These are phyloP conservation scores for Glaucomys volans DNA, from an alignment of 2,113 vertebrate genomes.

Conservation along the genomic window DNA sequence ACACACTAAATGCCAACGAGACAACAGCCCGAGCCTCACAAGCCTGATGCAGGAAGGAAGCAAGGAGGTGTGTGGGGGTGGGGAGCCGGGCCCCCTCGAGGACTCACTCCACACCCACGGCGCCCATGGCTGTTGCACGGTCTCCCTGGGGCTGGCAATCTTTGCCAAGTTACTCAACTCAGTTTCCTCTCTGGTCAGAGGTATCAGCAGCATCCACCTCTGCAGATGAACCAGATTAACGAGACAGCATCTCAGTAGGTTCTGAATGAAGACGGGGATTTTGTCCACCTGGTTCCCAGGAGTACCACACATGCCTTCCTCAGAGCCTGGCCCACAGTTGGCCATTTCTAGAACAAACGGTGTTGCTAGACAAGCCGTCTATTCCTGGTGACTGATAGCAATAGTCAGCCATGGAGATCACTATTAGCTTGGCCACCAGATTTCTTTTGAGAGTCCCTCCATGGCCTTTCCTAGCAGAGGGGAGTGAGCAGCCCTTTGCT, in stretches of 20 bases:
- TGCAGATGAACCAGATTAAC: background rate
- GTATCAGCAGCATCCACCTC: no score
- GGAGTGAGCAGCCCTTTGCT: background rate
- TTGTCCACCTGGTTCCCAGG: background rate
- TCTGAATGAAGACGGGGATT: fast-evolving
- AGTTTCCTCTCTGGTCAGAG: background rate
- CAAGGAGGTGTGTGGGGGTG: background rate
- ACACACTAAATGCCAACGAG: background rate
- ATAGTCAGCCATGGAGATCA: background rate
- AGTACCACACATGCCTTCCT: background rate
- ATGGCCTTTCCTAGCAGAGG: background rate
- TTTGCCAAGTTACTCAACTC: background rate
- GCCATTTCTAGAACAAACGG: background rate
- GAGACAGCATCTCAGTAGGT: background rate
- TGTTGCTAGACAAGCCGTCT: background rate
- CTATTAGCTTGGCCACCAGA: background rate
- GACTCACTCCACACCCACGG: fast-evolving
- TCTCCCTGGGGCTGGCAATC: background rate
- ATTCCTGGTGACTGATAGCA: background rate
- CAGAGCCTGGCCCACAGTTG: background rate
- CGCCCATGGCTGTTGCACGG: background rate
- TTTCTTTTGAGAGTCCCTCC: background rate
- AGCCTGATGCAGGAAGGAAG: background rate
- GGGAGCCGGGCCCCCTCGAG: background rate
- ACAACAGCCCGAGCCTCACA: background rate